Evolutionary conservation across 2,888 invertebrate genomes (phyloP), one percentile per base, ranked within the genome.

Genomic region (Melieria omissa): DNA sequence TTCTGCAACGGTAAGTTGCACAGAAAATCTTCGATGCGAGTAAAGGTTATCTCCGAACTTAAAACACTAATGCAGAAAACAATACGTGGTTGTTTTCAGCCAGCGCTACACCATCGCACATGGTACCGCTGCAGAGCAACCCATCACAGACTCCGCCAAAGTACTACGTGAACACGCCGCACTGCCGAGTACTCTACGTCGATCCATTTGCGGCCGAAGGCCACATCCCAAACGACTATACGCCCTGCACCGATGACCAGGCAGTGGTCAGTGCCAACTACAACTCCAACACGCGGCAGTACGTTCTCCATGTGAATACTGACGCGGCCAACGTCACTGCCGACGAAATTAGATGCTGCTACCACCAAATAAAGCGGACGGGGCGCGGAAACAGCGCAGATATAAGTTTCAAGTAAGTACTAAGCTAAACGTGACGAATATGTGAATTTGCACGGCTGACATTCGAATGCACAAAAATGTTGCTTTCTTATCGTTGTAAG

Each of bases 151-250:
- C 46, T 14, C n/a, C 54, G 42, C 47, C 54, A 12, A 73, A 83
- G 65, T 87, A 78, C 73, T 82, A 82, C 68, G 86, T 87, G 1
- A 82, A 89, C 85, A 91, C 89, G 73, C 84, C 89, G 8, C 88
- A 88, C 78, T 92, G 92, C 79, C 89, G 88, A 76, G 91, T 92
- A 82, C 88, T 89, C 4, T 89, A 91, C 67, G 77, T 90, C 60
- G 88, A 91, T 79, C 89, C 91, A 4, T 90, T 90, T 73, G 89
- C 90, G 68, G 72, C 78, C 6, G 88, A 89, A 74, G 87, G 88
- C 4, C 84, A 85, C 72, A 89, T 89, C 65, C 88, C 89, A 71
- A 86, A 87, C 45, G 88, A 88, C 54, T 69, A 89, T 73, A 87
- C 88, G 64, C 76, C 86, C 0, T 92, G 91, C 78, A 84, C 88